phyloP scores from a whole-genome alignment of 2,797 vertebrate genomes.

The Centropyge bicolor region DNA sequence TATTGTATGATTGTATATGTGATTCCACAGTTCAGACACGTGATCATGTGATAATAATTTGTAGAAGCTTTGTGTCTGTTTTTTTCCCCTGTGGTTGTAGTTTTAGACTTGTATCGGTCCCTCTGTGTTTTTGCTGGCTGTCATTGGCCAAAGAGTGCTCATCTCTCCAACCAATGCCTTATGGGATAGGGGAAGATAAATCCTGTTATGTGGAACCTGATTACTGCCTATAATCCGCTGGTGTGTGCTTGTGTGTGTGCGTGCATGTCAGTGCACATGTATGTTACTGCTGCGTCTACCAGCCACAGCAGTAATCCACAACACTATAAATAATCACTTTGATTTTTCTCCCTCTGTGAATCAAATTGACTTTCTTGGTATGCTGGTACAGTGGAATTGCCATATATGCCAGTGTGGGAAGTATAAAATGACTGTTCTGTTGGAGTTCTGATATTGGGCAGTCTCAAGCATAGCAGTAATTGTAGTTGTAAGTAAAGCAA shows the following conservation, averaged over 20 bases:
- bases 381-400: neutral
- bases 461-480: neutral
- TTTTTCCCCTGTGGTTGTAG: neutral
- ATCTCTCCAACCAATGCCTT: constrained; percentile 66
- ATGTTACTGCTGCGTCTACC: constrained; percentile 32
- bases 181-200: constrained; percentile 75
- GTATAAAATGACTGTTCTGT: neutral
- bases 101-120: neutral
- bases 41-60: constrained; percentile 7
- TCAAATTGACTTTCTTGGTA: constrained; percentile 60
- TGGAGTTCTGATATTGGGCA: neutral
- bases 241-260: constrained; percentile 27
- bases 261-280: constrained; percentile 48
- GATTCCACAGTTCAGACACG: neutral
- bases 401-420: constrained; percentile 8
- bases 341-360: constrained; percentile 52
- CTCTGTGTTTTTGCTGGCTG: constrained; percentile 34
- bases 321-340: constrained; percentile 83
- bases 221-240: constrained; percentile 83
- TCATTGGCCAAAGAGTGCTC: constrained; percentile 59
- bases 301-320: constrained; percentile 75
- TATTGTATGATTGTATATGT: neutral
- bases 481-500: neutral
- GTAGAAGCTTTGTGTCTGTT: constrained; percentile 24
- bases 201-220: constrained; percentile 85